Base-by-base conservation (phyloP, 2,888 invertebrate species). In the Dynastes hyllus region DNA sequence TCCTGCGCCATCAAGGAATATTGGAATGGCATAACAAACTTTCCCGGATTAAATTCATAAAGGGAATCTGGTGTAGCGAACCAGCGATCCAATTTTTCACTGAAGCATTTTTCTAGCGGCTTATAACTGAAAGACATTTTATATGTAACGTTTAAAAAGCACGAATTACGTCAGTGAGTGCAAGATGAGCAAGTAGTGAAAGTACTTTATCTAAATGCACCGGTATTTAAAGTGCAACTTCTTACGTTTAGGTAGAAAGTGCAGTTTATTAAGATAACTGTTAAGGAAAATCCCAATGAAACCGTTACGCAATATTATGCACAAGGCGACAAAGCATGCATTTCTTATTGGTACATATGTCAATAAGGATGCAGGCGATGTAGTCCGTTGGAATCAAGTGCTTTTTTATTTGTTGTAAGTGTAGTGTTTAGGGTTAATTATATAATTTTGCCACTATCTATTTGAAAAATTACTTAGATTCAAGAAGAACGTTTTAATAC, bases 1-100 rank as follows among this genome's bases (percentile, higher is more conserved):
- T 92, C 92, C 83, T 93, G 92, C 0, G 93, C 94, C 51, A 95
- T 91, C 13, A 92, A 92, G 83, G 91, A 90, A 84, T 92, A 96
- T 84, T 93, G 92, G 0, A 93, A 92, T 0, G 96, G 95, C 80
- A 96, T 86, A 27, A 95, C 89, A 80, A 93, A 93, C 77, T 91
- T 90, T 0, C 95, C 94, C 0, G 95, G 95, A 85, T 93, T 91
- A 16, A 94, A 94, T 86, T 93, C 93, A 40, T 95, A 90, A 88
- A 95, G 92, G 81, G 93, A 93, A 85, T 93, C 91, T 84, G 93
- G 92, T 58, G 92, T 91, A 11, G 93, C 93, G 82, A 94, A 95
- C 88, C 94, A 91, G 71, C 91, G 90, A 83, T 95, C 94, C 79
- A 95, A 88, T 83, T 91, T 90, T 40, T 90, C 89, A 9, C 82